phyloP scores from a whole-genome alignment of 2,113 vertebrate species.

The Ceyx melanurus region DNA sequence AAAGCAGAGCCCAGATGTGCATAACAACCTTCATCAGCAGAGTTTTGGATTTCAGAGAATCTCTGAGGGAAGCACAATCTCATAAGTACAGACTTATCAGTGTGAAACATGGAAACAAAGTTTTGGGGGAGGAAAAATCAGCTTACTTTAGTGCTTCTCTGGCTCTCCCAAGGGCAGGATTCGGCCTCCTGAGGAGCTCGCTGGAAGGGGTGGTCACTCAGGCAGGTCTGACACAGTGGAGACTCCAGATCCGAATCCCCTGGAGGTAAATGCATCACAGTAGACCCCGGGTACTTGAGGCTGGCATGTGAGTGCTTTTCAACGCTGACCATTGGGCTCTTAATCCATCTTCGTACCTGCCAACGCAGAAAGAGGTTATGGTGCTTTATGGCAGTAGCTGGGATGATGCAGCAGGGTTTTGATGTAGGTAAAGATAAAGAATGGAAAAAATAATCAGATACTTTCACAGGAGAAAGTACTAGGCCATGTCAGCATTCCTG shows the following conservation, averaged over 20 bases:
- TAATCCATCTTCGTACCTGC: slow-evolving; percentile 95
- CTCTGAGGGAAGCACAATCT: neutral
- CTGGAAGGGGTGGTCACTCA: slow-evolving; percentile 79
- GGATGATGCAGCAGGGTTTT: neutral
- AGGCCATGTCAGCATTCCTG: rapidly evolving
- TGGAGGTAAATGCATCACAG: slow-evolving; percentile 76
- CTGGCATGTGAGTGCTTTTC: slow-evolving; percentile 86
- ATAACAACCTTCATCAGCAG: neutral
- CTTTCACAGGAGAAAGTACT: neutral
- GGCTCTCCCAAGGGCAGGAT: slow-evolving; percentile 80
- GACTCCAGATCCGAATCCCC: slow-evolving; percentile 82
- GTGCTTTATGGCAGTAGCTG: neutral
- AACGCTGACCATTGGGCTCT: slow-evolving; percentile 86
- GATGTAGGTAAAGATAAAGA: neutral
- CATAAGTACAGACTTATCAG: neutral
- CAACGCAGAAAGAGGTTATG: neutral
- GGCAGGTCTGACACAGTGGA: slow-evolving; percentile 79
- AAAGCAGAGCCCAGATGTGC: neutral
- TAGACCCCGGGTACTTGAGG: slow-evolving; percentile 81
- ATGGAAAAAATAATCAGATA: neutral
- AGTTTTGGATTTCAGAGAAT: neutral
- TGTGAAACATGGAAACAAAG: neutral
- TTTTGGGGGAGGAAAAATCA: neutral
- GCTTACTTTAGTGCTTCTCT: slow-evolving; percentile 85
- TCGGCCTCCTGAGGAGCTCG: slow-evolving; percentile 76